A percentile compares a stretch with the other conserved stretches of the same genome.
phyloP scores from a whole-genome alignment of 2,888 invertebrate genomes.

The Balanococcus diminutus region DNA sequence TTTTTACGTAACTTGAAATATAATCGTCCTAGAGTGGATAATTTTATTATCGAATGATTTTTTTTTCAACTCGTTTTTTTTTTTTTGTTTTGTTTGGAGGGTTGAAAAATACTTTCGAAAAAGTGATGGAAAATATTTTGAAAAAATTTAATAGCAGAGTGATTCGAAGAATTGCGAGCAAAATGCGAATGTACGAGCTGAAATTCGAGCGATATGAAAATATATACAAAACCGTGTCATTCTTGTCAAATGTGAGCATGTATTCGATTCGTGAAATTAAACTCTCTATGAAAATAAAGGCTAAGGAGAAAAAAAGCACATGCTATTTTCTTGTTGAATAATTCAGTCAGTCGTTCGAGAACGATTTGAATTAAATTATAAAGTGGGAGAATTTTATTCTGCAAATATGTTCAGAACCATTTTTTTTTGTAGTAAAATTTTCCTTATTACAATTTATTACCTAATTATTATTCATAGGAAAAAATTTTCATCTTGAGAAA shows the following conservation, averaged over 20 bases:
- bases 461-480: too few relatives aligned
- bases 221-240: background rate
- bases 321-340: background rate
- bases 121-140: background rate
- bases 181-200: background rate
- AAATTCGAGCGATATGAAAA: background rate
- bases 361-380: background rate
- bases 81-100: background rate
- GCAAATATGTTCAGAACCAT: too few relatives aligned
- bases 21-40: conserved; percentile 1
- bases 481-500: too few relatives aligned
- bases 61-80: background rate
- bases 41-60: conserved; percentile 22
- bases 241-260: background rate
- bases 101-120: background rate
- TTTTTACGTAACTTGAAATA: background rate
- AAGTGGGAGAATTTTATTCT: too few relatives aligned
- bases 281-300: too few relatives aligned
- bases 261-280: background rate
- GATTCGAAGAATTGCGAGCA: background rate
- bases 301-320: background rate
- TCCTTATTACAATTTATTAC: too few relatives aligned
- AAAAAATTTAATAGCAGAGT: background rate
- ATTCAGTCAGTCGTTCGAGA: background rate
- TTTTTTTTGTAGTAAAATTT: too few relatives aligned